Evolutionary conservation across 1,140 invertebrate genomes (phyloP), one percentile per base, ranked within the genome.

Genomic region (Bathynomus jamesi): DNA sequence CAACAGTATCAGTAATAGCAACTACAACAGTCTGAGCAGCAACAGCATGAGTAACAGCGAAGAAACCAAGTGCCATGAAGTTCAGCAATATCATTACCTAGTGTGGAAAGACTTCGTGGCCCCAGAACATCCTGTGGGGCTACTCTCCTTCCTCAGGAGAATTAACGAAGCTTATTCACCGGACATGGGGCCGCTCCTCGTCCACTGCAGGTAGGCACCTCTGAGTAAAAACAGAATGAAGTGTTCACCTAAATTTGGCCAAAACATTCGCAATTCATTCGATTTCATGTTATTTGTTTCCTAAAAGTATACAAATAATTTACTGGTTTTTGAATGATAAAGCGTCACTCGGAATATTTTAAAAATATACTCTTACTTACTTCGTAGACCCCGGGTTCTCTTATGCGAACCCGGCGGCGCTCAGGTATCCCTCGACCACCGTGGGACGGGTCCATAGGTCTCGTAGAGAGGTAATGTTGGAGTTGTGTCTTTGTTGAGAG

Each of bases 91-190:
- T 83, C 95, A 96, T 83, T 96, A 95, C 83, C 86, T 95, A 32
- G 90, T 93, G 53, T 98, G 94, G 94, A 96, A 95, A 80, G 91
- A 94, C 82, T 96, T 96, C 80, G 90, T 94, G 79, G 92, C 94
- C 3, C 94, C 95, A 0, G 93, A 95, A 79, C 89, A 96, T 82
- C 92, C 94, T 0, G 89, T 92, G 73, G 93, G 92, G 25, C 91
- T 96, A 77, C 86, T 96, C 17, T 91, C 91, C 78, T 95, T 95
- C 81, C 91, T 96, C 61, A 92, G 92, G 80, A 85, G 92, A 74
- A 89, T 95, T 61, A 94, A 95, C 82, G 91, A 94, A 77, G 91
- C 90, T 0, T 93, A 94, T 83, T 90, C 90, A 76, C 80, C 81
- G 28, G 89, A 92, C 81, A 87, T 90, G 78, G 86, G 92, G 0